Conservation (phyloP, 2,113 vertebrate genomes). For the mouse (Mus musculus) region DNA sequence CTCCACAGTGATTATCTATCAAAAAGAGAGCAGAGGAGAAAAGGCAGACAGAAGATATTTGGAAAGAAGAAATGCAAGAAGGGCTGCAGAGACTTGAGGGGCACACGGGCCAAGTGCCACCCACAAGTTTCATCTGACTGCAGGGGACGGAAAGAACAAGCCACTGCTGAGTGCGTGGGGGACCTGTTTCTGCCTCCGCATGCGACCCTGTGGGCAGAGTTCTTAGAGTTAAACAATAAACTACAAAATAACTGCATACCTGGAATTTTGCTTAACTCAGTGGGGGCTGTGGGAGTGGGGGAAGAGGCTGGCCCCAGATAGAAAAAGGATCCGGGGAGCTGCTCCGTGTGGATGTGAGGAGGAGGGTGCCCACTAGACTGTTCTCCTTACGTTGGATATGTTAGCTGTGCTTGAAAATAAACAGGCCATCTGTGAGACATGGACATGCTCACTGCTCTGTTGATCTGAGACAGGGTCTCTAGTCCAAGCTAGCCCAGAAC, state of each 20-base stretch:
- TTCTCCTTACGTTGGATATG: not conserved
- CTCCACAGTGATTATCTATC: not conserved
- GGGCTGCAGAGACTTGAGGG: not conserved
- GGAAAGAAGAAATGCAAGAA: not conserved
- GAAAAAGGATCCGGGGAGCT: not conserved
- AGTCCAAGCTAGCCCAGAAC: not conserved
- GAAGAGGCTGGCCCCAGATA: not conserved
- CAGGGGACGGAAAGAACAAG: not conserved
- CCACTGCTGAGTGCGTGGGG: not conserved
- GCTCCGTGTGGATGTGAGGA: too few relatives aligned
- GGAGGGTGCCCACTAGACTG: not conserved
- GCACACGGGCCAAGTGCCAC: accelerated
- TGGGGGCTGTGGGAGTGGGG: not conserved
- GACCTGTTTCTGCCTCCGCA: not conserved
- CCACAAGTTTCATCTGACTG: accelerated
- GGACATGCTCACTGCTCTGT: not conserved
- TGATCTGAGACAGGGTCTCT: not conserved
- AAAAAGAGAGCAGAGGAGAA: not conserved
- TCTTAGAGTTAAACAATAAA: not conserved
- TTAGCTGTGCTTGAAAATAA: not conserved
- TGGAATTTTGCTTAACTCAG: not conserved
- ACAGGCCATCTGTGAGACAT: not conserved
- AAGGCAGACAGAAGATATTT: not conserved
- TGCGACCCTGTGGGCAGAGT: not conserved
- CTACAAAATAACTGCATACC: not conserved